Conservation (phyloP, 35 echinoderm and acorn worm species). For the Ptychodera flava region DNA sequence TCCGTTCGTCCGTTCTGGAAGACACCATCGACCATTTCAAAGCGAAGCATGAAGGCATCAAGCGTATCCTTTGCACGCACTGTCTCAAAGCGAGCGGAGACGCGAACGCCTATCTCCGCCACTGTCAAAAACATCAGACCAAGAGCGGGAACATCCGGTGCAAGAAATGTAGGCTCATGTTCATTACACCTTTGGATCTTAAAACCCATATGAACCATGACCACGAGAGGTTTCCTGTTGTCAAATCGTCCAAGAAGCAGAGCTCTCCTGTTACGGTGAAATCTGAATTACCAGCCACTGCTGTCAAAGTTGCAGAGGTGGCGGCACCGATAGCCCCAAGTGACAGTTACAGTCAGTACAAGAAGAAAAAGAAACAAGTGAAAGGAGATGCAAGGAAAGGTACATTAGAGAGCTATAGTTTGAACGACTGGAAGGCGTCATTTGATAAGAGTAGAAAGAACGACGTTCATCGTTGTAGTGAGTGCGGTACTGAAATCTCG, state of each 20-base stretch:
- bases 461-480: constrained; percentile 28
- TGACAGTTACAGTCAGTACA: background rate
- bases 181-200: constrained; percentile 27
- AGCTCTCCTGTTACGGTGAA: background rate
- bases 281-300: background rate
- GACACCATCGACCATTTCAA: constrained; percentile 44
- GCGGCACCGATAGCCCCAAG: too few relatives aligned
- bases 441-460: constrained; percentile 16
- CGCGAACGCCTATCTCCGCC: constrained; percentile 38
- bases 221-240: constrained; percentile 10
- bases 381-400: constrained; percentile 6
- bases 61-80: constrained; percentile 38
- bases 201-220: constrained; percentile 40
- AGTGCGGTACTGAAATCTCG: constrained; percentile 29
- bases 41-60: constrained; percentile 46
- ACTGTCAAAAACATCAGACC: constrained; percentile 49
- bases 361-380: background rate
- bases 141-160: constrained; percentile 20
- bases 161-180: constrained; percentile 48
- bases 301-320: too few relatives aligned
- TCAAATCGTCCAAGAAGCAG: background rate
- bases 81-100: constrained; percentile 34
- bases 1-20: constrained; percentile 36
- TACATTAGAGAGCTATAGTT: background rate
- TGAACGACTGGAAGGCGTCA: constrained; percentile 10